Base-by-base conservation (phyloP, 23 tunicate genomes). In the Phallusia fumigata region DNA sequence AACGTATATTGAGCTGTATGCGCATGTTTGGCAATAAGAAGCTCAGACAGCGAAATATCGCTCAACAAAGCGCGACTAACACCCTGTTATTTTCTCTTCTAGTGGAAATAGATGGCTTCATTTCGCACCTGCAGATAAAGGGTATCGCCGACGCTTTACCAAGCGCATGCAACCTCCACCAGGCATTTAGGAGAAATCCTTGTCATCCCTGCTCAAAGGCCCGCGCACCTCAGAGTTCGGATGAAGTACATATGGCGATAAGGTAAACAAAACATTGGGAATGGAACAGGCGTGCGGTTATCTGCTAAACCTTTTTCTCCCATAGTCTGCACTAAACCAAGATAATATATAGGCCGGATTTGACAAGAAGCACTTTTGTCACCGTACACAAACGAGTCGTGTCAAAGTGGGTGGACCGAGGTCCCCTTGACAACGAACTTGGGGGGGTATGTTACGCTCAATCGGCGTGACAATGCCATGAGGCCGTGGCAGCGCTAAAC, bases 71-170 rank as follows among this genome's bases (percentile, higher is more conserved):
- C 28, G 16, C 28, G 69, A 11, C 69, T 58, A 58, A 58, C 28
- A 58, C 69, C 28, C 69, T 58, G 69, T 58, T 16, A 58, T 58
- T 58, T 58, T 22, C 69, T 2, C 16, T 24, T 21, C 28, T 58
- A 24, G 69, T 58, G 69, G 69, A 58, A 58, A 58, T 58, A 58
- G 69, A 58, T 58, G 69, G 69, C 28, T 58, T 58, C 69, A 58
- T 21, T 1, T 58, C 26, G 28, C 69, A 58, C 69, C 69, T 58
- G 69, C 69, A 58, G 15, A 58, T 58, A 24, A 58, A 58, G 69
- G 69, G 28, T 3, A 24, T 2, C 8, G 69, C 69, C 69, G 69
- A 58, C 69, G 69, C 28, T 58, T 58, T 58, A 24, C 28, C 28
- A 1, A 22, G 69, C 69, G 10, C 11, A 58, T 58, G 69, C 69